phyloP scores from a whole-genome alignment of 2,797 vertebrate species.

The Eulemur albifrons region DNA sequence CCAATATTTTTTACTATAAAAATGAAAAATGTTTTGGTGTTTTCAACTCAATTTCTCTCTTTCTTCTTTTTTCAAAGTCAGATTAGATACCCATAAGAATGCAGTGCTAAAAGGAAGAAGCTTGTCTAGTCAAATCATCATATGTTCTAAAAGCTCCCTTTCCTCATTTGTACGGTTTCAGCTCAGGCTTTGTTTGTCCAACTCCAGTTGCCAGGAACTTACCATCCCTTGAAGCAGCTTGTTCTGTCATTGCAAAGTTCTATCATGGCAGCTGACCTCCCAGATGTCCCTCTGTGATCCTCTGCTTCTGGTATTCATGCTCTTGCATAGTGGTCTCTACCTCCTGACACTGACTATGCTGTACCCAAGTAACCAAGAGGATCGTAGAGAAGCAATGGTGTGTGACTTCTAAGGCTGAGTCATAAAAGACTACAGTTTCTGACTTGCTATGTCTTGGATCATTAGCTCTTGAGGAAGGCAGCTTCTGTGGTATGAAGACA shows the following conservation, averaged over 20 bases:
- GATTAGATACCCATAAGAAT: neutral
- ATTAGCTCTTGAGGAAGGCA: neutral
- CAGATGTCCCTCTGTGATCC: neutral
- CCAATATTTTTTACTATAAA: slow-evolving; percentile 60
- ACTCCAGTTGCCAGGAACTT: neutral
- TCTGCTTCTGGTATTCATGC: neutral
- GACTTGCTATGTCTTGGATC: neutral
- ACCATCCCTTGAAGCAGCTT: neutral
- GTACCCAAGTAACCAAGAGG: neutral
- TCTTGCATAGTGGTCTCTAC: neutral
- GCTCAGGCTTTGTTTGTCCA: neutral
- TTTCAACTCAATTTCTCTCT: neutral
- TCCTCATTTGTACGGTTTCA: neutral
- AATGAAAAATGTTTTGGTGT: slow-evolving; percentile 46
- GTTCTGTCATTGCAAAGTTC: neutral
- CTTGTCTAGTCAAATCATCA: neutral
- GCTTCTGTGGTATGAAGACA: neutral
- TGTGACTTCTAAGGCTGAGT: neutral
- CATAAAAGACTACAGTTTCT: neutral
- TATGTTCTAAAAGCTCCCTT: neutral
- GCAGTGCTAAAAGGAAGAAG: neutral
- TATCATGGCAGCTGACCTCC: neutral
- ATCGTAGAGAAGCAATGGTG: neutral
- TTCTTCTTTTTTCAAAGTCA: neutral
- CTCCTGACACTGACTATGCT: neutral